Conservation (phyloP, 2,113 vertebrate genomes). For the Daphoenositta chrysoptera region DNA sequence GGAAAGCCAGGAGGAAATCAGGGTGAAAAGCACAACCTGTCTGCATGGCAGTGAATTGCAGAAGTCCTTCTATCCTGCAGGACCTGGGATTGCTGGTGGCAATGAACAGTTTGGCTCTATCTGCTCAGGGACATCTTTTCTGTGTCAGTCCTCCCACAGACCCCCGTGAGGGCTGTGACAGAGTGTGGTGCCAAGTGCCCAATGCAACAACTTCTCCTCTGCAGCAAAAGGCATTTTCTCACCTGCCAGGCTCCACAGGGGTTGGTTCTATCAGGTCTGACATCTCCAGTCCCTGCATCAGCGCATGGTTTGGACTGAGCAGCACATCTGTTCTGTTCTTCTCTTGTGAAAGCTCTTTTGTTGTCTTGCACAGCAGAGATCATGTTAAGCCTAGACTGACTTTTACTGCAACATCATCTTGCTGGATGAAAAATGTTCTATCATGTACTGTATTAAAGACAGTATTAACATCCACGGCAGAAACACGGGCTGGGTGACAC, state of each 20-base stretch:
- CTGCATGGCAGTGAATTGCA: neutral
- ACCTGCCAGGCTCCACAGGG: neutral
- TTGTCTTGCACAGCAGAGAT: neutral
- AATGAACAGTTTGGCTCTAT: neutral
- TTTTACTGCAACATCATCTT: neutral
- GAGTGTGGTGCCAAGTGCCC: neutral
- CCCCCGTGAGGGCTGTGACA: accelerated
- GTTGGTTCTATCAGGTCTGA: neutral
- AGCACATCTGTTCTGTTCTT: neutral
- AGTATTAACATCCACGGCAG: neutral
- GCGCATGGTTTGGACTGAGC: neutral
- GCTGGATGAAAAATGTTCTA: neutral
- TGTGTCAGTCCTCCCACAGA: neutral
- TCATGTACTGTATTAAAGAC: neutral
- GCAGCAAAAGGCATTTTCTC: neutral
- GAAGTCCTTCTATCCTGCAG: neutral
- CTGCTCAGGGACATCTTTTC: neutral
- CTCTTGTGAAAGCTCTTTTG: neutral
- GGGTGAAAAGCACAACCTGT: neutral
- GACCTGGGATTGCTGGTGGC: neutral
- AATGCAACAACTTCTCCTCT: accelerated
- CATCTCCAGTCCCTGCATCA: neutral
- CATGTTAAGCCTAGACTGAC: neutral
- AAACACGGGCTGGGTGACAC: neutral
- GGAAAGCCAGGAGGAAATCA: neutral